A percentile compares a stretch with the other conserved stretches of the same genome.
Conservation (phyloP, 2,113 vertebrate species). For the Hemiprocne comata region DNA sequence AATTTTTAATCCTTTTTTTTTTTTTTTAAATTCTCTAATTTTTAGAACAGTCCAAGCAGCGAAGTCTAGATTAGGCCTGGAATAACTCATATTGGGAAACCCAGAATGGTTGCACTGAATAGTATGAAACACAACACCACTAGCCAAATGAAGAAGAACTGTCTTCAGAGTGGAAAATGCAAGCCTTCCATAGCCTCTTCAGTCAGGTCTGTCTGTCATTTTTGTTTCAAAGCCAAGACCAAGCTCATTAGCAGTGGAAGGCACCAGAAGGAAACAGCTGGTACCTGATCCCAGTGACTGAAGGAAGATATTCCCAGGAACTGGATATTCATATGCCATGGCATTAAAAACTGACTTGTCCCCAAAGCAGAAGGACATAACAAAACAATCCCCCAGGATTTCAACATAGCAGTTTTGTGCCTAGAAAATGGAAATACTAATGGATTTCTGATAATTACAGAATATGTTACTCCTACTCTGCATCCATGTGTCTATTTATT, state of each 20-base stretch:
- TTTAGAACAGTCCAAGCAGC: neutral
- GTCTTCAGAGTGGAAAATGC: neutral
- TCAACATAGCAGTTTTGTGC: neutral
- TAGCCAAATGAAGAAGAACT: neutral
- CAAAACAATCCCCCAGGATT: neutral
- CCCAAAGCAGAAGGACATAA: neutral
- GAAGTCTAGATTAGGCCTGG: neutral
- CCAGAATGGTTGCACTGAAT: neutral
- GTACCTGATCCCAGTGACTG: neutral
- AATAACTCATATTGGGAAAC: neutral
- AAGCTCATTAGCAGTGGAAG: neutral
- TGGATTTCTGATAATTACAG: neutral
- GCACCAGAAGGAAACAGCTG: neutral
- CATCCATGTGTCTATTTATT: neutral
- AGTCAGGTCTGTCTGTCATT: neutral
- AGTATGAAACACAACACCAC: neutral
- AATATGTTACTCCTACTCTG: neutral
- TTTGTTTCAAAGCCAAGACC: neutral
- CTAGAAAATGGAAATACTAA: neutral
- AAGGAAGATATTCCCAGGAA: neutral
- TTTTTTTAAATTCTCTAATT: no score
- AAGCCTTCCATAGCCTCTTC: neutral
- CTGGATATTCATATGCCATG: accelerated
- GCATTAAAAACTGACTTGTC: neutral
- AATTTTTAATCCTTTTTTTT: neutral